Percentiles rank a stretch among this genome's conserved stretches.
phyloP scores from a whole-genome alignment of 2,888 invertebrate genomes.

The Chrysodeixis includens region DNA sequence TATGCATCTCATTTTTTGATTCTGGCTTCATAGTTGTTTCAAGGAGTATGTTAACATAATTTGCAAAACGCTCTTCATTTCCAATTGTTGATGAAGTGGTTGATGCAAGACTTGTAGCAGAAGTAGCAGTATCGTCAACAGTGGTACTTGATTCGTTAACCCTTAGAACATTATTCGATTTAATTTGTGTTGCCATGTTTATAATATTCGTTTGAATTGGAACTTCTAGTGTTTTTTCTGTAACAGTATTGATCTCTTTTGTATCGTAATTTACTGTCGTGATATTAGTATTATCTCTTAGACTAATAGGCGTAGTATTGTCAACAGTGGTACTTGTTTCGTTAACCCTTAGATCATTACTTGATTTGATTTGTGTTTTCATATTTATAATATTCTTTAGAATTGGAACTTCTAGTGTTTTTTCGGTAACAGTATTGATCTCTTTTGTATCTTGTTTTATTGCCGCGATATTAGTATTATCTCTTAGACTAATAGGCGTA shows the following conservation, averaged over 20 bases:
- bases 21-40: background rate
- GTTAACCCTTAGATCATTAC: background rate
- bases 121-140: background rate
- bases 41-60: background rate
- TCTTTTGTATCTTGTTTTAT: slow-evolving; percentile 1
- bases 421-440: background rate
- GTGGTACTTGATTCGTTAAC: background rate
- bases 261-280: slow-evolving; percentile 1
- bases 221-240: background rate
- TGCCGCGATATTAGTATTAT: background rate
- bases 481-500: too few species aligned
- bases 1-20: background rate
- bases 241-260: background rate
- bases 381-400: background rate
- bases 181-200: background rate
- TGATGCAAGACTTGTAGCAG: slow-evolving; percentile 5
- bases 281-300: background rate
- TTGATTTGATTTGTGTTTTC: background rate
- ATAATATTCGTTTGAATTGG: background rate
- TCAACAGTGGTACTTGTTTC: background rate
- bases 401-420: background rate
- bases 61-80: background rate
- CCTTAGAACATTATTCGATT: background rate
- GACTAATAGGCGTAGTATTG: too few species aligned
- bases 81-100: background rate